phyloP scores from a whole-genome alignment of 2,113 vertebrate genomes.

The Beaufortia kweichowensis region DNA sequence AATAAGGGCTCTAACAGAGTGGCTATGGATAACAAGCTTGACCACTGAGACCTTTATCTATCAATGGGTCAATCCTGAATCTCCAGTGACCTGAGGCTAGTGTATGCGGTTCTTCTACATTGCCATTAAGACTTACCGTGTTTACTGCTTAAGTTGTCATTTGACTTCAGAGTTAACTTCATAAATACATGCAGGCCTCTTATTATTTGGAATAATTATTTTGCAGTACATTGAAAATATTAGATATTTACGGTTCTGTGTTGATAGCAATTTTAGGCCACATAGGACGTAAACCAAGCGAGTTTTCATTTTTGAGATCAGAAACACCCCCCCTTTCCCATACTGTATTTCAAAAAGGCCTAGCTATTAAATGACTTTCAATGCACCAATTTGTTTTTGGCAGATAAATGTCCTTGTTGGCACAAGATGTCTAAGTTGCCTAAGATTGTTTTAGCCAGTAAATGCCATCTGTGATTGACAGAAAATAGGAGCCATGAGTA shows the following conservation, averaged over 20 bases:
- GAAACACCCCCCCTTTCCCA: not conserved
- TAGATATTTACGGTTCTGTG: constrained; percentile 19
- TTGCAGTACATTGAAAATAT: not conserved
- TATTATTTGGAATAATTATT: no score
- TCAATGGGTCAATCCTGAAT: constrained; percentile 39
- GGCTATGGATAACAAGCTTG: constrained; percentile 44
- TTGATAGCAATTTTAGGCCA: constrained; percentile 15
- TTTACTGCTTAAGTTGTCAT: not conserved
- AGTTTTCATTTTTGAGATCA: constrained; percentile 8
- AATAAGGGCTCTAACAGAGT: constrained; percentile 56
- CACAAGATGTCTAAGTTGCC: constrained; percentile 28
- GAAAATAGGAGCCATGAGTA: constrained; percentile 40
- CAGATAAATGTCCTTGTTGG: constrained; percentile 44
- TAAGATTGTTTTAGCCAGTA: constrained; percentile 50
- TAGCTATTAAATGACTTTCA: constrained; percentile 48
- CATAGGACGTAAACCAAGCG: constrained; percentile 3
- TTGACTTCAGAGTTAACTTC: constrained; percentile 10
- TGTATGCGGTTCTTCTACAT: not conserved
- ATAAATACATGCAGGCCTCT: no score
- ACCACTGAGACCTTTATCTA: constrained; percentile 42
- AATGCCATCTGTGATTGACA: constrained; percentile 56
- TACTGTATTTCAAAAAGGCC: constrained; percentile 23
- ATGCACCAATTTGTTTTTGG: constrained; percentile 45
- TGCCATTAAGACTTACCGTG: not conserved
- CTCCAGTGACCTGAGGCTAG: constrained; percentile 16